These are phyloP conservation scores for Zelleria hepariella DNA, from an alignment of 2,888 invertebrate genomes.

Conservation along the genomic window DNA sequence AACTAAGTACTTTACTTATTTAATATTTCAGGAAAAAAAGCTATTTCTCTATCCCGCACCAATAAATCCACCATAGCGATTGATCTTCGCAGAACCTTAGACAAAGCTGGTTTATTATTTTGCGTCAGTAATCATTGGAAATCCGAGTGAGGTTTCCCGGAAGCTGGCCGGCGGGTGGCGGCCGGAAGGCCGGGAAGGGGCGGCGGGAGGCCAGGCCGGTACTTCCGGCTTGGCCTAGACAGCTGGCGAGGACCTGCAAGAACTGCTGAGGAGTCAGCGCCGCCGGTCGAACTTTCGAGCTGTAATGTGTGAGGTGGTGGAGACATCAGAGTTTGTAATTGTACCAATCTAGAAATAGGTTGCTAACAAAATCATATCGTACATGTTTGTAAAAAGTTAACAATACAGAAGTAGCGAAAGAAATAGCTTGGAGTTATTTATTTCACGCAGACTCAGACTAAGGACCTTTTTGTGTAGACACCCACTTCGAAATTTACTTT, in stretches of 20 bases:
- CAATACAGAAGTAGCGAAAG: not conserved
- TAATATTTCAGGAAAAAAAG: not conserved
- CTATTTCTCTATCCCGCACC: not conserved
- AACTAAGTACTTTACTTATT: too few species aligned
- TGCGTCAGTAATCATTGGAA: conserved; percentile 24
- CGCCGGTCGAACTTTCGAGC: not conserved
- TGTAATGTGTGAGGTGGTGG: not conserved
- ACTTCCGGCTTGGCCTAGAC: conserved; percentile 8
- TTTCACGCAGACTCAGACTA: too few species aligned
- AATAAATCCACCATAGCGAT: not conserved
- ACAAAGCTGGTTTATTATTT: conserved; percentile 15
- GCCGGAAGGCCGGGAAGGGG: not conserved
- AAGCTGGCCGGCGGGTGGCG: conserved; percentile 16
- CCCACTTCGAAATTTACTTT: too few species aligned
- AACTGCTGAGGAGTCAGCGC: not conserved
- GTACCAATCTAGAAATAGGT: not conserved
- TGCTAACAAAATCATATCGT: not conserved
- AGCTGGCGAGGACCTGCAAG: not conserved
- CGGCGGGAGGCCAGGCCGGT: conserved; percentile 9
- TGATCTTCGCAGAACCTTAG: not conserved
- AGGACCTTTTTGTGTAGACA: too few species aligned
- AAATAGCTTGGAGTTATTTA: too few species aligned
- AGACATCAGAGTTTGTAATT: not conserved
- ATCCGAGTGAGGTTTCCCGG: conserved; percentile 24
- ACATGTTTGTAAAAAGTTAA: not conserved